phyloP scores from a whole-genome alignment of 2,797 vertebrate species.

The Platyrinchus mystaceus region DNA sequence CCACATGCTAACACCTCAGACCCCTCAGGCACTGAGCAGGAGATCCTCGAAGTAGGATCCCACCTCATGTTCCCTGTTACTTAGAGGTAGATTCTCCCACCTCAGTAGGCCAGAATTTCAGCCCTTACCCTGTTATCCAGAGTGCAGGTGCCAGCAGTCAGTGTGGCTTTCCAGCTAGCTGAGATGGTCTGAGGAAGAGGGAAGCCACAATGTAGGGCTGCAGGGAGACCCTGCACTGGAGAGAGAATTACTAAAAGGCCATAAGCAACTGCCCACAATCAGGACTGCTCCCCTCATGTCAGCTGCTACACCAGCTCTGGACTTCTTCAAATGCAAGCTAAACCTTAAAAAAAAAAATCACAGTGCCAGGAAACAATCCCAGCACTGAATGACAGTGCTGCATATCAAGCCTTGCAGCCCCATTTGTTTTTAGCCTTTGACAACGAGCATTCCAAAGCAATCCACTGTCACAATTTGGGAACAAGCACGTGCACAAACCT shows the following conservation, averaged over 20 bases:
- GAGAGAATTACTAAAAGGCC: not conserved
- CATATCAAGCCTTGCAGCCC: not conserved
- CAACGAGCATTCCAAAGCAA: not conserved
- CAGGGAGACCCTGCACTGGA: fast-evolving
- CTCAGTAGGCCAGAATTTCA: not conserved
- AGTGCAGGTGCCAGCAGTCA: not conserved
- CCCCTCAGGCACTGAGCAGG: not conserved
- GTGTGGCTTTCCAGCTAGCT: not conserved
- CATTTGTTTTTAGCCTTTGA: not conserved
- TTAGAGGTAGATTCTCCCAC: not conserved
- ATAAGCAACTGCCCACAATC: not conserved
- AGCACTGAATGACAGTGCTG: not conserved
- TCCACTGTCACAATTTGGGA: not conserved
- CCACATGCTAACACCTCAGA: fast-evolving
- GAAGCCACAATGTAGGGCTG: not conserved
- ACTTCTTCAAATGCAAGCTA: not conserved
- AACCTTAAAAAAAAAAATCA: not conserved
- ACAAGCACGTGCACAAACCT: not conserved
- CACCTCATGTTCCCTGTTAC: not conserved
- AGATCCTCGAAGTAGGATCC: not conserved
- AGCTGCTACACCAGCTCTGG: not conserved
- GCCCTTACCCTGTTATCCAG: not conserved
- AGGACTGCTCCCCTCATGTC: not conserved
- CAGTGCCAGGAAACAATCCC: not conserved
- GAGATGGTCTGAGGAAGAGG: not conserved